Base-by-base conservation (phyloP, 2,797 vertebrate species). In the Pelochelys cantorii region DNA sequence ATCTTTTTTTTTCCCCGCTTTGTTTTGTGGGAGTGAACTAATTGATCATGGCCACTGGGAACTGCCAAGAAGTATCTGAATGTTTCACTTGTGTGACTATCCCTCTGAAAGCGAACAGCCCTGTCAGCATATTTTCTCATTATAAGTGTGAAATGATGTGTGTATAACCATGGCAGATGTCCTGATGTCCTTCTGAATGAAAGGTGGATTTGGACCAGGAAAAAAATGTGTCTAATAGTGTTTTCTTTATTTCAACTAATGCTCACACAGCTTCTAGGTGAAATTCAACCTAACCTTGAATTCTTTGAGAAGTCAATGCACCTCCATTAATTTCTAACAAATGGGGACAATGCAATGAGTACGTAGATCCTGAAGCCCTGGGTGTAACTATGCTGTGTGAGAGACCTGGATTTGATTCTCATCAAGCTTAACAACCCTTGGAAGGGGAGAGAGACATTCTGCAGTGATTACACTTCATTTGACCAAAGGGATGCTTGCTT, bases 241-340 rank as follows among this genome's bases (percentile, higher is more conserved):
- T 86, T 93, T 93, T 86, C 62, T 95, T 90, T 89, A 34, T 68
- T 96, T 86, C 90, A 85, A 4, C 53, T 42, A 81, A 23, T 10
- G 56, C 11, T 48, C 1, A 1, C 86, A 48, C 18, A 57, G 75
- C 81, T 75, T 93, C 42, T 77, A 89, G 93, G 82, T 71, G 0
- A 79, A 80, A 68, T 77, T 54, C 0, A 29, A 91, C 86, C 25
- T 52, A 81, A 52, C 54, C 56, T 68, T 88, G 90, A 91, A 75
- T 88, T 86, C 20, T 88, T 29, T 84, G 86, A 92, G 68, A 88
- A 84, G 62, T 37, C 83, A 31, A n/a, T 83, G 57, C 62, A 5
- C 20, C 59, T n/a, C 18, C 57, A 37, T 90, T 91, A 81, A 83
- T 83, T 18, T 34, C 55, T 48, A 94, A 37, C 12, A 17, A 11